These are phyloP conservation scores for Drosophila multiciliata DNA, from an alignment of 2,888 invertebrate species.

Conservation along the genomic window DNA sequence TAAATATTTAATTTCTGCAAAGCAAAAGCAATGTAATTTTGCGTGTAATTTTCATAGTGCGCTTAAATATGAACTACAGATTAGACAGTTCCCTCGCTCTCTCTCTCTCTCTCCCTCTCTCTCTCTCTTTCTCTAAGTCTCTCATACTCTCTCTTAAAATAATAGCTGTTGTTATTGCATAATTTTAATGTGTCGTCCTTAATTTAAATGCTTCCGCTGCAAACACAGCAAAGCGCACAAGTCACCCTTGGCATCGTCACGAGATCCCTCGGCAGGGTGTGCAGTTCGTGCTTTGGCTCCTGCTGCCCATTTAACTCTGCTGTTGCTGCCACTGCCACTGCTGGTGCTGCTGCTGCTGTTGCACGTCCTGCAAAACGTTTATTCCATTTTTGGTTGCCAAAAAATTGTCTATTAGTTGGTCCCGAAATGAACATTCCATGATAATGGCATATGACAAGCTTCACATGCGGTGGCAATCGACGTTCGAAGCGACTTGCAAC, in stretches of 20 bases:
- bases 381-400: constrained; percentile 73
- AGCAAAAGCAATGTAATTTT: not conserved
- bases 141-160: constrained; percentile 42
- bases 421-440: constrained; percentile 70
- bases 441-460: constrained; percentile 81
- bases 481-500: constrained; percentile 20
- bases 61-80: constrained; percentile 57
- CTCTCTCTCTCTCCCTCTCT: constrained; percentile 3
- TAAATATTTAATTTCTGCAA: not conserved
- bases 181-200: constrained; percentile 83
- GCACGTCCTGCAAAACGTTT: constrained; percentile 54
- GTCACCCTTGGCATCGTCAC: constrained; percentile 72
- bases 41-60: not conserved
- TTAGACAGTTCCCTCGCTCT: constrained; percentile 12
- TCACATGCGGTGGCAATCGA: constrained; percentile 74
- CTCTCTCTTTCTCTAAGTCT: not conserved
- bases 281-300: constrained; percentile 29
- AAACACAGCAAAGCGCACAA: constrained; percentile 48
- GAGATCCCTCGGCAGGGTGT: constrained; percentile 57
- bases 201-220: constrained; percentile 83
- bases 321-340: not conserved
- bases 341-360: constrained; percentile 1
- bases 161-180: constrained; percentile 80
- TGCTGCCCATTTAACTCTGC: not conserved
- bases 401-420: constrained; percentile 82